Evolutionary conservation across 2,888 invertebrate species (phyloP), one percentile per base, ranked within the genome.

Genomic region (Agonopterix alstromeriana): DNA sequence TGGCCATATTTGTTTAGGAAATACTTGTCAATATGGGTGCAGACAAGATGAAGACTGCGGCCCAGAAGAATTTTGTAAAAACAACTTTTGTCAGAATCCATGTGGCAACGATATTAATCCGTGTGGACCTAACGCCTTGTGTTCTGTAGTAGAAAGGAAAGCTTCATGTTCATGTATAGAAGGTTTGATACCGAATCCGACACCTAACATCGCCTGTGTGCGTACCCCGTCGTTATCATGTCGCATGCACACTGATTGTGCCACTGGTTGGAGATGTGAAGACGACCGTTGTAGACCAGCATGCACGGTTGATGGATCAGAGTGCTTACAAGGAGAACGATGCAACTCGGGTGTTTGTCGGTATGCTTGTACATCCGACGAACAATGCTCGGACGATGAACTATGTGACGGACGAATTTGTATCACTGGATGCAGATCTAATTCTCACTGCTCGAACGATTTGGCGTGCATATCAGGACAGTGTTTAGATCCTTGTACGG

Each of bases 1-100:
- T 51, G 97, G 97, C 0, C 96, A 97, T 65, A 95, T 97, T 57
- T 97, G 97, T 67, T 81, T 96, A 49, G 92, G 93, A 65, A 96
- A 95, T 65, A 94, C 94, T 83, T 97, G 97, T 68, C 91, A 94
- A 51, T 94, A 94, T 59, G 97, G 97, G 40, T 97, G 97, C 70
- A 93, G 95, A 57, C 91, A 92, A 11, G 95, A 97, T 65, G 96
- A 95, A 61, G 97, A 97, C 71, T 97, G 97, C 74, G 93, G 95
- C 57, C 93, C 93, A 0, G 94, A 94, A 47, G 95, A 96, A 73
- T 93, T 95, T 5, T 97, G 97, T 65, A 90, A 93, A 60, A 92
- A 92, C 56, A 95, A 96, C 71, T 92, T 92, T 63, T 97, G 97
- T 66, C 87, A 91, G 51, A 94, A 95, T 75, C 96, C 96, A 1